Base-by-base conservation (phyloP, 2,113 vertebrate species). In the Eulemur macaco region DNA sequence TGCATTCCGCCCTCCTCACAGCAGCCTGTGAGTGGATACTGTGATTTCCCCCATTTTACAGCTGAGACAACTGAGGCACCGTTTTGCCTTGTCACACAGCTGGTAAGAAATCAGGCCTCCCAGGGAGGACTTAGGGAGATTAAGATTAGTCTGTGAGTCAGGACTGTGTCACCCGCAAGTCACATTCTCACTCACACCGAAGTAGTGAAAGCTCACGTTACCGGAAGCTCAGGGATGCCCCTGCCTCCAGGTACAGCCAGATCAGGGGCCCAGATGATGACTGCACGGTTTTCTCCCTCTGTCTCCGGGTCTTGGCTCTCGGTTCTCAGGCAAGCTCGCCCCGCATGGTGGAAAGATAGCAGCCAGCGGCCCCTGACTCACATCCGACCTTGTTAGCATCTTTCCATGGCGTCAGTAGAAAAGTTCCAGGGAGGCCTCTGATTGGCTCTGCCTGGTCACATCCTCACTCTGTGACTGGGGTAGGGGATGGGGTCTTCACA, bases 321-420 rank as follows among this genome's bases (percentile, higher is more conserved):
- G 83, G 63, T 86, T 39, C 25, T 92, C 37, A 31, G 78, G 58
- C 60, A 10, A 23, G 31, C 69, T 78, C 12, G 31, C 52, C 27
- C 69, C 87, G 14, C 1, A 8, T 21, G 50, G 56, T 42, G 34
- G 37, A 45, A 15, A 10, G 39, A 83, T n/a, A 39, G 47, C 73
- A 50, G 66, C 94, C 69, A 84, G 74, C 74, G n/a, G 84, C 83
- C 52, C 86, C 94, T 78, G 86, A 84, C 92, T 91, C 83, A 84
- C 52, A 50, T 74, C 63, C 47, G n/a, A 60, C 68, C 63, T 8
- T 5, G 10, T 76, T 93, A 31, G 73, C 39, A 73, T 88, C 83
- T 86, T 91, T 89, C 64, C 76, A 21, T 23, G 18, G 56, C 37
- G 23, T 25, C n/a, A 2, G 25, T 23, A 3, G 20, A 45, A 52